These are phyloP conservation scores for Mesorhabditis spiculigera DNA, from an alignment of 2,888 invertebrate genomes.

Conservation along the genomic window DNA sequence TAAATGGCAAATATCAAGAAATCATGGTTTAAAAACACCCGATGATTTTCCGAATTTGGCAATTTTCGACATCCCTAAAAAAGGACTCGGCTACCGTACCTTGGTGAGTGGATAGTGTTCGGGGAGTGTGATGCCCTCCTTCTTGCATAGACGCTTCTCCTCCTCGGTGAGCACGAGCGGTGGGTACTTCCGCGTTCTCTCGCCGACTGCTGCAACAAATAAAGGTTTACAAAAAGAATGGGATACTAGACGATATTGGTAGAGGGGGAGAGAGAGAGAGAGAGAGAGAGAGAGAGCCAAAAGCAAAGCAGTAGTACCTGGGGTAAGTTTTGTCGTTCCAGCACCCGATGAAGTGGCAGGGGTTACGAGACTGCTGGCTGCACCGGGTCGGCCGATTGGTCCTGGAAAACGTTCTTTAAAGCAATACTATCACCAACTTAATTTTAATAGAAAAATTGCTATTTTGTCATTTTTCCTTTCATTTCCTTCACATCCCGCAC, in stretches of 20 bases:
- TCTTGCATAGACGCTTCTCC: conserved; percentile 78
- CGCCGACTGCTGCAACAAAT: conserved; percentile 12
- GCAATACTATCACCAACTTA: not conserved
- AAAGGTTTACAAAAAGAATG: too few species aligned
- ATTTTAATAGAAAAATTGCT: too few species aligned
- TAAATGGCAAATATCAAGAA: too few species aligned
- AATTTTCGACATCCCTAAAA: too few species aligned
- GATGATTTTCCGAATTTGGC: too few species aligned
- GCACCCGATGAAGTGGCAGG: not conserved
- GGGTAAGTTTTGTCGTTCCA: not conserved
- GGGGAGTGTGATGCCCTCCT: conserved; percentile 79
- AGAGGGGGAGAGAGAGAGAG: too few species aligned
- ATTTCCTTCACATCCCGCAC: too few species aligned
- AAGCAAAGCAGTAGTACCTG: not conserved
- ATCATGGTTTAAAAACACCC: too few species aligned
- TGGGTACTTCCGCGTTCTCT: conserved; percentile 50
- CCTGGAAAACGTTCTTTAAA: not conserved
- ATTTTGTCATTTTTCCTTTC: too few species aligned
- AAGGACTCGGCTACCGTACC: not conserved
- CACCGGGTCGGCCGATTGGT: not conserved
- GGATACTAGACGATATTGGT: too few species aligned
- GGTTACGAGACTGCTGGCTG: not conserved
- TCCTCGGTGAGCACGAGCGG: conserved; percentile 67
- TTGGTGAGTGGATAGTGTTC: conserved; percentile 87
- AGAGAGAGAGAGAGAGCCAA: too few species aligned